These are phyloP conservation scores for Gallinago jamesoni DNA, from an alignment of 2,113 vertebrate species.

Conservation along the genomic window DNA sequence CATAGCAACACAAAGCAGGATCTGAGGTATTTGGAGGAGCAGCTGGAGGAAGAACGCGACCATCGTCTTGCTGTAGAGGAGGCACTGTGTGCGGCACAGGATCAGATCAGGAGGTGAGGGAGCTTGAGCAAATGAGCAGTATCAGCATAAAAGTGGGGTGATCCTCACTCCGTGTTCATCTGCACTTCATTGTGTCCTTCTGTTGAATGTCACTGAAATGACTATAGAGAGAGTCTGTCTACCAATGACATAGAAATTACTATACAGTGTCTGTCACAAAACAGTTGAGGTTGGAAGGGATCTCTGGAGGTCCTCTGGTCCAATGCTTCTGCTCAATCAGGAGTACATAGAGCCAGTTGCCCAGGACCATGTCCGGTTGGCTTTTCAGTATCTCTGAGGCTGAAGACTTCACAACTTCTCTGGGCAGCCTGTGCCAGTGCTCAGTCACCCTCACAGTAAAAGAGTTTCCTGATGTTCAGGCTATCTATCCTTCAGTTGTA, in stretches of 20 bases:
- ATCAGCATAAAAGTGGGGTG: background rate
- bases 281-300: background rate
- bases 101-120: slow-evolving; percentile 71
- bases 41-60: slow-evolving; percentile 83
- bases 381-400: background rate
- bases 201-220: background rate
- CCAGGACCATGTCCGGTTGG: background rate
- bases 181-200: background rate
- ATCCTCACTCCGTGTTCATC: background rate
- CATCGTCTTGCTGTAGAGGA: slow-evolving; percentile 73
- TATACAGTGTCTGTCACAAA: accelerated
- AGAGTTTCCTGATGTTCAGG: background rate
- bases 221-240: too few relatives aligned
- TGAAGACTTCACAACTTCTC: background rate
- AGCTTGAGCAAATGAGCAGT: background rate
- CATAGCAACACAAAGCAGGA: slow-evolving; percentile 74
- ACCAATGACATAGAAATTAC: background rate
- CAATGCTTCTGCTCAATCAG: background rate
- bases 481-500: background rate
- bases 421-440: background rate
- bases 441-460: background rate
- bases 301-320: background rate
- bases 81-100: slow-evolving; percentile 56
- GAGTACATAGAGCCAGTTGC: background rate
- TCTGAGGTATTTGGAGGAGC: slow-evolving; percentile 77